Base-by-base conservation (phyloP, 2,888 invertebrate genomes). In the Rhyacophila evoluta region DNA sequence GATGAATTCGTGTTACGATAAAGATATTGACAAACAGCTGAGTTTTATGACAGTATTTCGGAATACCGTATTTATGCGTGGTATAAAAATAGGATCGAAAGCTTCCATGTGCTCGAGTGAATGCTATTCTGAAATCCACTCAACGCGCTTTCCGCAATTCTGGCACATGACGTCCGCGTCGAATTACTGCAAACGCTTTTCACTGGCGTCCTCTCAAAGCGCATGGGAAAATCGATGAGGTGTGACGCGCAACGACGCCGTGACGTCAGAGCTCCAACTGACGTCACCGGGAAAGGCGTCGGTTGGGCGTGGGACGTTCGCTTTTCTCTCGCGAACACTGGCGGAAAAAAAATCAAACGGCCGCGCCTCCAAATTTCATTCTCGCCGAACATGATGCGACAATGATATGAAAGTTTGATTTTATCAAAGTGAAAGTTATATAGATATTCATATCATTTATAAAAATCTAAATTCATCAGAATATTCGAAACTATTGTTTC, bases 221-320 rank as follows among this genome's bases (percentile, higher is more conserved):
- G 29, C 69, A 33, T 55, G 55, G 28, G 69, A 33, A 69, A 69
- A 69, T 69, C 69, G 69, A 69, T 69, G 33, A 28, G 12, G 15
- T n/a, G 28, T 69, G 69, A 69, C 69, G 69, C 33, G 69, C 29
- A 29, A 29, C 29, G 12, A 11, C 29, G 69, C 5, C 28, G 33
- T 69, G 28, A 69, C 69, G 69, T 28, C 69, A 28, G 11, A 28
- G 69, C 29, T 28, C n/a, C 12, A 2, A 12, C n/a, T 69, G 69
- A 69, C 69, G 69, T 69, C 69, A 69, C 29, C 28, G 29, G 12
- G 12, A 33, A 28, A 69, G 69, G 33, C 69, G 69, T 6, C 28
- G 69, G 15, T 12, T 29, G 69, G 69, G 33, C 69, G 69, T 6
- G 29, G 69, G 55, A 28, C 27, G 69, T n/a, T 12, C 69, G 69